Conservation (phyloP, 1,140 invertebrate genomes). For the Chlorops oryzae region DNA sequence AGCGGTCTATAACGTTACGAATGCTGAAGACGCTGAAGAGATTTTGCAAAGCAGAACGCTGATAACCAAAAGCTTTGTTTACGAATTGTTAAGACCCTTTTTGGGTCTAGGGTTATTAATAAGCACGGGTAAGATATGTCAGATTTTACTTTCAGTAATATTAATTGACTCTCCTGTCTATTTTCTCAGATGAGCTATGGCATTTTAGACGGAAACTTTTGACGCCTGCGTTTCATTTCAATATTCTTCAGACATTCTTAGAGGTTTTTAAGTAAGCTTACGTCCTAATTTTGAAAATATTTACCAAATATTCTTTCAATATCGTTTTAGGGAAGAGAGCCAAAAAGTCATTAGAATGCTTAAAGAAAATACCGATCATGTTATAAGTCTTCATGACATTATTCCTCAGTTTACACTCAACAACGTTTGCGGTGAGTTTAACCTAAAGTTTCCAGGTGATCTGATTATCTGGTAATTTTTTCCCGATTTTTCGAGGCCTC, state of each 20-base stretch:
- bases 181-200: slow-evolving; percentile 60
- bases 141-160: not conserved
- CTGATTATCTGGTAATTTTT: too few species aligned
- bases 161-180: too few species aligned
- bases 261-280: slow-evolving; percentile 61
- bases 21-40: slow-evolving; percentile 34
- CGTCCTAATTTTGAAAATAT: too few species aligned
- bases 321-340: too few species aligned
- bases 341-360: too few species aligned
- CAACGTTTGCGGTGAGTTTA: slow-evolving; percentile 64
- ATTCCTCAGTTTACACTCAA: slow-evolving; percentile 67
- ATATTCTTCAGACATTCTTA: slow-evolving; percentile 72
- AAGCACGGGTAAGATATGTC: slow-evolving; percentile 51
- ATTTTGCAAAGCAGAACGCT: slow-evolving; percentile 32
- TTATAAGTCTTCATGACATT: too few species aligned
- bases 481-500: too few species aligned
- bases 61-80: slow-evolving; percentile 35
- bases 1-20: slow-evolving; percentile 31
- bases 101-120: slow-evolving; percentile 60
- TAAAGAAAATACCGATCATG: too few species aligned
- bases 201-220: slow-evolving; percentile 68
- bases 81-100: slow-evolving; percentile 59
- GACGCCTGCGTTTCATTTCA: slow-evolving; percentile 86
- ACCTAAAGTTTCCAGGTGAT: too few species aligned
- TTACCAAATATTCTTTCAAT: too few species aligned